phyloP scores from a whole-genome alignment of 2,797 vertebrate species.

The Leucoraja ocellata region DNA sequence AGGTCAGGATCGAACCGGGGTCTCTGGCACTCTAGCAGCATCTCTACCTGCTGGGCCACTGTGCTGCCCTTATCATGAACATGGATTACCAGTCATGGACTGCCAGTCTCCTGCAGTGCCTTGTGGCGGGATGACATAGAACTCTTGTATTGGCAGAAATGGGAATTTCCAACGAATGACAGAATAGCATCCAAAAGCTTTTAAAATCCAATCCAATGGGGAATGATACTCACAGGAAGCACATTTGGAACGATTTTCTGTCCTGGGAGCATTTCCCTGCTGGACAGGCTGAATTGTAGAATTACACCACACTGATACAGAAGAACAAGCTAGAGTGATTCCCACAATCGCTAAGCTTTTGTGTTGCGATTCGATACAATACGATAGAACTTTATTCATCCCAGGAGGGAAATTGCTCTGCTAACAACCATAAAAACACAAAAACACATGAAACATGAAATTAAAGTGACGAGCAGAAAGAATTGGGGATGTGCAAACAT shows the following conservation, averaged over 20 bases:
- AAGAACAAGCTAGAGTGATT: background rate
- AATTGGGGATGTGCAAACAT: no score
- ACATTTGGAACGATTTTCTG: background rate
- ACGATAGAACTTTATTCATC: no score
- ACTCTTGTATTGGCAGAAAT: background rate
- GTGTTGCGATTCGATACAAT: background rate
- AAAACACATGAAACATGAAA: no score
- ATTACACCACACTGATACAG: background rate
- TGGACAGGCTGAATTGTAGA: background rate
- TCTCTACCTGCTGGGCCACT: no score
- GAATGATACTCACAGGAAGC: background rate
- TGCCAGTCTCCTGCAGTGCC: background rate
- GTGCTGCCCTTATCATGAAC: no score
- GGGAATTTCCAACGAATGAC: background rate
- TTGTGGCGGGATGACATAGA: background rate
- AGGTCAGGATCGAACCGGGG: no score
- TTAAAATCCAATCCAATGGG: background rate
- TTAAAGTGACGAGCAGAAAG: no score
- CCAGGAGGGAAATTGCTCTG: no score
- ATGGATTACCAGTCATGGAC: no score
- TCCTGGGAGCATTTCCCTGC: background rate
- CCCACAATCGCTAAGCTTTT: background rate
- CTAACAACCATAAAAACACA: no score
- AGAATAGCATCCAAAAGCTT: background rate
- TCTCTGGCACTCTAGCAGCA: no score